These are phyloP conservation scores for Nowickia ferox DNA, from an alignment of 2,888 invertebrate genomes.

Conservation along the genomic window DNA sequence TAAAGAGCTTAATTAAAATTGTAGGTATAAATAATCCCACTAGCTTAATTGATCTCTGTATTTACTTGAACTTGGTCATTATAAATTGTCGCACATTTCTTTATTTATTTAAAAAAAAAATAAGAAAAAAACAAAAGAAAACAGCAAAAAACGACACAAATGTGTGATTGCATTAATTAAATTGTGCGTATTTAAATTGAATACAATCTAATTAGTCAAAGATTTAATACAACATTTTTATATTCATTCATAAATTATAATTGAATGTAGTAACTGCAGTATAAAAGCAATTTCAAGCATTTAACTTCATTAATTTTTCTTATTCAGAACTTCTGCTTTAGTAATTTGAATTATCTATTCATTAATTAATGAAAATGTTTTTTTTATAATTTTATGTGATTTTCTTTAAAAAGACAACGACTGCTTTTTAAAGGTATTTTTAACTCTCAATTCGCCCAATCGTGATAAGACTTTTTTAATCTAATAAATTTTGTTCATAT, in stretches of 20 bases:
- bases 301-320: no score
- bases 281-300: no score
- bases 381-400: no score
- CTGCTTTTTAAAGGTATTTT: no score
- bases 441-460: no score
- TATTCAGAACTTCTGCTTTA: no score
- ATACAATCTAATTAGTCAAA: conserved; percentile 14
- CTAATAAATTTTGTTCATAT: not conserved
- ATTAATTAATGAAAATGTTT: no score
- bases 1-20: not conserved
- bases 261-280: no score
- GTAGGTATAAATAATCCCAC: conserved; percentile 10
- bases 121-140: no score
- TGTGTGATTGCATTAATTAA: conserved; percentile 2
- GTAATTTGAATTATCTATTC: no score
- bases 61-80: conserved; percentile 27
- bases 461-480: no score
- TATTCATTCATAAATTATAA: not conserved
- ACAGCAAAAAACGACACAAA: not conserved
- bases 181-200: conserved; percentile 3
- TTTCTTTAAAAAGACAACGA: no score
- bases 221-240: not conserved
- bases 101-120: not conserved
- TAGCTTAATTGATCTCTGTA: conserved; percentile 23
- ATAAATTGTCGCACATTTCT: conserved; percentile 1